Percentiles rank a stretch among this genome's conserved stretches.
Evolutionary conservation across 2,113 vertebrate species (phyloP).

Genomic region (Notechis scutatus): DNA sequence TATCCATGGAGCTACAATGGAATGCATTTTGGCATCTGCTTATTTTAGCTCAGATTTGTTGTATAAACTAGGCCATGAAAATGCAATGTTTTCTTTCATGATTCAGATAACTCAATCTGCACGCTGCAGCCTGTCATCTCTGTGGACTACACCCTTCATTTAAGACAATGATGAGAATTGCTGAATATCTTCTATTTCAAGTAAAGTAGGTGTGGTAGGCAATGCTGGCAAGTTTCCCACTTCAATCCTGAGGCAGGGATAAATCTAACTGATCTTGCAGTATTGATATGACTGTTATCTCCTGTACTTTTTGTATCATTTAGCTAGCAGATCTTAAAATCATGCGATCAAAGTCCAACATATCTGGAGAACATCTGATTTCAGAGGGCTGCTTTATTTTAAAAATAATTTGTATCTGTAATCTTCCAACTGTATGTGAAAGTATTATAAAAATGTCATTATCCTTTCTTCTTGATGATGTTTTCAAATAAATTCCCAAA

Average conservation of each 20-base stretch:
- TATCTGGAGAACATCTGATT: background rate
- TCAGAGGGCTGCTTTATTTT: background rate
- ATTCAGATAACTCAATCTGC: conserved; percentile 45
- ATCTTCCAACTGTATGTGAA: background rate
- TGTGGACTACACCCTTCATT: conserved; percentile 47
- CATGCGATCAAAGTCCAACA: background rate
- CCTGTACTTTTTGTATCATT: background rate
- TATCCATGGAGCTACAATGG: background rate
- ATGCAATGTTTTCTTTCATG: background rate
- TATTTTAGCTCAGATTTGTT: background rate
- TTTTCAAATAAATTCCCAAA: background rate
- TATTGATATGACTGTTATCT: background rate
- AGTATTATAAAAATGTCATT: background rate
- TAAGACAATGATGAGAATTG: conserved; percentile 29
- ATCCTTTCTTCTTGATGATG: background rate
- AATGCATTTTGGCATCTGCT: background rate
- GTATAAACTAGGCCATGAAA: background rate
- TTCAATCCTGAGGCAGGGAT: conserved; percentile 42
- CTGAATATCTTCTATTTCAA: conserved; percentile 51
- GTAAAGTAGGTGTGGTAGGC: conserved; percentile 42
- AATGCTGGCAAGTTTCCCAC: conserved; percentile 41
- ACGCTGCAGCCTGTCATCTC: conserved; percentile 45
- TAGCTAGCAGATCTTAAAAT: background rate
- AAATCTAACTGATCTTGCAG: conserved; percentile 32
- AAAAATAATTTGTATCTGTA: background rate